Evolutionary conservation across 2,113 vertebrate species (phyloP).

Genomic region (Collichthys lucidus): DNA sequence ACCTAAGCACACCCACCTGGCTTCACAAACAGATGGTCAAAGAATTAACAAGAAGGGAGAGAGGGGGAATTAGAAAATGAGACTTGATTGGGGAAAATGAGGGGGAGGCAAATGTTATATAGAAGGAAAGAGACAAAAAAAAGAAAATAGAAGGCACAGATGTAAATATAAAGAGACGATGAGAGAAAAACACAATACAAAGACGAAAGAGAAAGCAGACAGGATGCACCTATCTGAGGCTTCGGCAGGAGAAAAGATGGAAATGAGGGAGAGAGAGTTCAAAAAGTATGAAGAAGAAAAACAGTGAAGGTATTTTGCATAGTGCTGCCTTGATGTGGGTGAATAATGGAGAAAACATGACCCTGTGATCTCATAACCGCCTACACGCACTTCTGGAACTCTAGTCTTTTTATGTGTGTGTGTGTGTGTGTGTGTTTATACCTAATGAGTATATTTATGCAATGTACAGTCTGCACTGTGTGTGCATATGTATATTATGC

Average conservation of each 20-base stretch:
- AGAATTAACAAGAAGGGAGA: slow-evolving; percentile 1
- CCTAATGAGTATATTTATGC: background rate
- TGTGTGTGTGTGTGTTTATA: slow-evolving; percentile 57
- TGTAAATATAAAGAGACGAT: background rate
- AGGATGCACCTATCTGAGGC: background rate
- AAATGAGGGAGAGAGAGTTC: background rate
- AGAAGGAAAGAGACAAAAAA: slow-evolving; percentile 11
- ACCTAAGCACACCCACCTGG: slow-evolving; percentile 66
- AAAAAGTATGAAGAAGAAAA: slow-evolving; percentile 15
- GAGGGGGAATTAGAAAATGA: slow-evolving; percentile 25
- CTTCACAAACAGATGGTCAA: slow-evolving; percentile 64
- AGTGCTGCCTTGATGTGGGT: slow-evolving; percentile 48
- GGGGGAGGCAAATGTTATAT: slow-evolving; percentile 13
- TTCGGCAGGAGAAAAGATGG: background rate
- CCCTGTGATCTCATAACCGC: slow-evolving; percentile 54
- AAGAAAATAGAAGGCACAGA: slow-evolving; percentile 27
- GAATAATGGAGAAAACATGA: slow-evolving; percentile 66
- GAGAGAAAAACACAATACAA: background rate
- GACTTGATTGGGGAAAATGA: slow-evolving; percentile 11
- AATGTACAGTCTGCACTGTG: background rate
- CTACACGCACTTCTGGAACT: slow-evolving; percentile 39
- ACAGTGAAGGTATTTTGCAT: slow-evolving; percentile 24
- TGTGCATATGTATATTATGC: background rate
- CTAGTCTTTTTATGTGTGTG: background rate
- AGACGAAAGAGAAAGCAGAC: background rate